Percentiles rank a stretch among this genome's conserved stretches.
Conservation (phyloP, 2,888 invertebrate genomes). For the Limenitis camilla region DNA sequence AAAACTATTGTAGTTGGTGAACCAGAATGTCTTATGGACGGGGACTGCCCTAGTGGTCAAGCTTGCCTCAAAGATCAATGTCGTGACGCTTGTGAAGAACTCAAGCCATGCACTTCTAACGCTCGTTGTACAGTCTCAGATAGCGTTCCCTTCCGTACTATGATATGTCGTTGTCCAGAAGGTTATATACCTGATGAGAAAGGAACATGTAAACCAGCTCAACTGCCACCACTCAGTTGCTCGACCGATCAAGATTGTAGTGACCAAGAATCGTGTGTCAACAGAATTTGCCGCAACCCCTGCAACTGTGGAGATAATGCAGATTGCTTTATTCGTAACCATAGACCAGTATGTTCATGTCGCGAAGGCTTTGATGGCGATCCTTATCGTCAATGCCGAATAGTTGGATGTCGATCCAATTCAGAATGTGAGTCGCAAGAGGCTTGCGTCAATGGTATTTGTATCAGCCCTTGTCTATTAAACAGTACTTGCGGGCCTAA, state of each 20-base stretch:
- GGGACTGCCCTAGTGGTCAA: constrained; percentile 85
- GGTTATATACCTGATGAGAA: constrained; percentile 87
- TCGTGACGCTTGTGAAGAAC: constrained; percentile 83
- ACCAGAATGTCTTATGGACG: constrained; percentile 84
- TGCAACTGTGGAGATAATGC: constrained; percentile 91
- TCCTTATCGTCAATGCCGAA: constrained; percentile 85
- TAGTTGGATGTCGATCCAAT: constrained; percentile 87
- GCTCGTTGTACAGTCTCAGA: constrained; percentile 88
- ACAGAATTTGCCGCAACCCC: constrained; percentile 88
- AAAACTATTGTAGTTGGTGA: constrained; percentile 61
- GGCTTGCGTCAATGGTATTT: constrained; percentile 89
- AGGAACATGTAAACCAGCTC: constrained; percentile 84
- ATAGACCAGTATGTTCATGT: constrained; percentile 91
- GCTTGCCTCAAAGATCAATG: constrained; percentile 88
- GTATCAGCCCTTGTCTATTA: constrained; percentile 88
- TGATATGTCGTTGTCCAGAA: constrained; percentile 91
- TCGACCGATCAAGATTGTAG: constrained; percentile 85
- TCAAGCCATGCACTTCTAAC: constrained; percentile 83
- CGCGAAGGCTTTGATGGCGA: constrained; percentile 89
- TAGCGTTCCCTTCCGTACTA: constrained; percentile 88
- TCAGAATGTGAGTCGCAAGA: constrained; percentile 88
- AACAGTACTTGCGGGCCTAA: constrained; percentile 87
- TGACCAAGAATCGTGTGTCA: constrained; percentile 86
- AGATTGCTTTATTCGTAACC: constrained; percentile 86
- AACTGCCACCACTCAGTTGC: constrained; percentile 83